Conservation (phyloP, 2,888 invertebrate genomes). For the Melinaea marsaeus region DNA sequence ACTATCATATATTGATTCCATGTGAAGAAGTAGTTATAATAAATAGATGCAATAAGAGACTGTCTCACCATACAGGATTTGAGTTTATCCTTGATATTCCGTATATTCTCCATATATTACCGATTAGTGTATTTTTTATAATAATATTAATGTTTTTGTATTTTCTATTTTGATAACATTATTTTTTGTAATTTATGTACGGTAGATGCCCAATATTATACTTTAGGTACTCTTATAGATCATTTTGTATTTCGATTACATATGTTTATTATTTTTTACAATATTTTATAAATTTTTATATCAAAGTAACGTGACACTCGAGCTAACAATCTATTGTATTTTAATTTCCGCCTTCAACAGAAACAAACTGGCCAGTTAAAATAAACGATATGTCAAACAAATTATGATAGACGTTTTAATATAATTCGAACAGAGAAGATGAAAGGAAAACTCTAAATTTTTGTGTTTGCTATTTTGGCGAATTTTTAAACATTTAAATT, state of each 20-base stretch:
- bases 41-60: not conserved
- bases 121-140: not conserved
- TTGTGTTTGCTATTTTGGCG: conserved; percentile 13
- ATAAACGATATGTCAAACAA: conserved; percentile 1
- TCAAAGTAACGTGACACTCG: no score
- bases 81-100: conserved; percentile 23
- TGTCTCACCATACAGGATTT: conserved; percentile 27
- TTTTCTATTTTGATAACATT: no score
- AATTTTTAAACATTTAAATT: conserved; percentile 8
- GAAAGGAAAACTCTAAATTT: conserved; percentile 25
- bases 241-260: no score
- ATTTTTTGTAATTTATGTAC: no score
- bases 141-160: no score
- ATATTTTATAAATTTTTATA: no score
- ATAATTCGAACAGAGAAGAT: conserved; percentile 9
- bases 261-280: no score
- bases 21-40: no score
- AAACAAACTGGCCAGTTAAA: conserved; percentile 3
- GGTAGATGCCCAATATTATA: no score
- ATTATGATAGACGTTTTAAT: conserved; percentile 1
- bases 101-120: conserved; percentile 17
- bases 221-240: no score
- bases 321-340: no score
- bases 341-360: no score
- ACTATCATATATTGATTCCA: not conserved